Evolutionary conservation across 1,140 invertebrate species (phyloP), one percentile per base, ranked within the genome.

Genomic region (Formica exsecta): DNA sequence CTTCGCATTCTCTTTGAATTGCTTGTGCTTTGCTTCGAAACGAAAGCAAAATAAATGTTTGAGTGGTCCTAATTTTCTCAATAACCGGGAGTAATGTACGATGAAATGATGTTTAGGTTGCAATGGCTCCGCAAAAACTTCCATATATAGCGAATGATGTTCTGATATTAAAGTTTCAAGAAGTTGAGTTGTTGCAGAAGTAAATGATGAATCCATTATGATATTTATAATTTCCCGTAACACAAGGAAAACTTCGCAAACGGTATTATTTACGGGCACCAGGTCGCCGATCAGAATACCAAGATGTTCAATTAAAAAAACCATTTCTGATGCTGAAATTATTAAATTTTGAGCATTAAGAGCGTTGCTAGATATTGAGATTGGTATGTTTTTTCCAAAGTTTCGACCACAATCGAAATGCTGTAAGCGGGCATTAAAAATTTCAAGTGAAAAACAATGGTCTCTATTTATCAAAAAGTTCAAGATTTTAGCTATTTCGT

Each of bases 61-160:
- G 5, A 57, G 29, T 22, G 71, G 71, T 25, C 32, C 71, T 22
- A 74, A 38, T 59, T 4, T 57, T 74, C 5, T 57, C 32, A 74
- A 48, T 13, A 74, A 19, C 57, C 51, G 29, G 0, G 29, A n/a
- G 1, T 74, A 74, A 59, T 74, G 71, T 22, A 74, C 2, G 11
- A 74, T 3, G 9, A 57, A 74, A 59, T 74, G 71, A 25, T 75
- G 54, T 75, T 75, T 75, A 25, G 54, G 51, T 41, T 75, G 61
- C 2, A 75, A 3, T 16, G 54, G 3, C 11, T 41, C 51, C 0
- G 29, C 19, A 59, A 59, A 74, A 57, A 74, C 32, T 59, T 74
- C 32, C 0, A 74, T 38, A 38, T 74, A 74, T 25, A 74, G 6
- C 11, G 48, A 57, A 22, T 57, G 32, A 0, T 74, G 32, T 59